Conservation (phyloP, 1,140 invertebrate genomes). For the Parapsyche elsis region DNA sequence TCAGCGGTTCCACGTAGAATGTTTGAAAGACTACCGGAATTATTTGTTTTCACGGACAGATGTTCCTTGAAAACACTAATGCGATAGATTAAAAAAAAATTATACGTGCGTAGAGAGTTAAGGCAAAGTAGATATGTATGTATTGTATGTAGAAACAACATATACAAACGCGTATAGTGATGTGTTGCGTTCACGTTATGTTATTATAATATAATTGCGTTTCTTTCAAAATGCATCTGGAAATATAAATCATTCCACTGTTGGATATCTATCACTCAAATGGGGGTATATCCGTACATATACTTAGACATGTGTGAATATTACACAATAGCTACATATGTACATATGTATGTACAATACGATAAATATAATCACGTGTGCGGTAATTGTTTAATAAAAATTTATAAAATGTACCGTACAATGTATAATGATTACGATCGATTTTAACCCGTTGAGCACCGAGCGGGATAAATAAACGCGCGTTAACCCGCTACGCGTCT, state of each 20-base stretch:
- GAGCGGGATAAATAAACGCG: constrained; percentile 29
- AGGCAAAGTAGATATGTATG: neutral
- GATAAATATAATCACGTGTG: neutral
- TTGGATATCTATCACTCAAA: constrained; percentile 19
- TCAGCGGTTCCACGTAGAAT: neutral
- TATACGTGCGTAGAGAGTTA: too few species aligned
- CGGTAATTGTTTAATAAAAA: neutral
- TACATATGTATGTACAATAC: neutral
- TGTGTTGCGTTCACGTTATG: constrained; percentile 22
- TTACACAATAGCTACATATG: neutral
- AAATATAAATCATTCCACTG: constrained; percentile 20
- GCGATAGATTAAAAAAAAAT: constrained; percentile 21
- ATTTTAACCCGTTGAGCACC: constrained; percentile 40
- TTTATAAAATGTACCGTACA: neutral
- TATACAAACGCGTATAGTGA: neutral
- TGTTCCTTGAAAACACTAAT: constrained; percentile 30
- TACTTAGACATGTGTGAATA: neutral
- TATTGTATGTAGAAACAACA: neutral
- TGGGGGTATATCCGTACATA: neutral
- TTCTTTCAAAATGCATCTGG: constrained; percentile 31
- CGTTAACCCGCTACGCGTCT: constrained; percentile 14
- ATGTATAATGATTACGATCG: constrained; percentile 15
- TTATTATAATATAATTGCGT: constrained; percentile 32
- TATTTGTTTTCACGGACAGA: constrained; percentile 30
- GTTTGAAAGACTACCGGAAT: constrained; percentile 27